Conservation (phyloP, 2,888 invertebrate species). For the Tyria jacobaeae region DNA sequence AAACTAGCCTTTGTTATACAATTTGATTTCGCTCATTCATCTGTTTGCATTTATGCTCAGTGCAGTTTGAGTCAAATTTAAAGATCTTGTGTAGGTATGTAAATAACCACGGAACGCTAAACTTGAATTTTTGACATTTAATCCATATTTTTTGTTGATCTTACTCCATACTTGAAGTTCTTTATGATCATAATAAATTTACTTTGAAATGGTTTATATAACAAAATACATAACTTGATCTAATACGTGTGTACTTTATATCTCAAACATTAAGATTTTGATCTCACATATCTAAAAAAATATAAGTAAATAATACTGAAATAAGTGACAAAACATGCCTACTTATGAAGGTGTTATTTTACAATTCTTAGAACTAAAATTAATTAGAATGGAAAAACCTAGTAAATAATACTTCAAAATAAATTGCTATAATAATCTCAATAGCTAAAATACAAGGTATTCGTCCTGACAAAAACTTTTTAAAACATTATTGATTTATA, state of each 20-base stretch:
- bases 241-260: not conserved
- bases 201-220: not conserved
- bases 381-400: not conserved
- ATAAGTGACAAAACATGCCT: not conserved
- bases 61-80: too few relatives aligned
- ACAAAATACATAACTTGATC: not conserved
- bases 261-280: not conserved
- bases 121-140: too few relatives aligned
- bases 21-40: too few relatives aligned
- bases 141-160: too few relatives aligned
- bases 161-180: too few relatives aligned
- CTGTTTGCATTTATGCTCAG: too few relatives aligned
- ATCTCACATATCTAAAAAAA: not conserved
- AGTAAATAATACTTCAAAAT: not conserved
- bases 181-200: too few relatives aligned
- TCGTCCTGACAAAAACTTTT: not conserved
- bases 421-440: not conserved
- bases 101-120: too few relatives aligned
- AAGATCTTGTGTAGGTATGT: too few relatives aligned
- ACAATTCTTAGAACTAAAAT: not conserved
- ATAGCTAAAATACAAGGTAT: not conserved
- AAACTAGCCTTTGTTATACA: too few relatives aligned
- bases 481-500: not conserved
- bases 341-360: not conserved
- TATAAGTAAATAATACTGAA: slow-evolving; percentile 6